Evolutionary conservation across 1,140 invertebrate species (phyloP).

Genomic region (Caenorhabditis brenneri): DNA sequence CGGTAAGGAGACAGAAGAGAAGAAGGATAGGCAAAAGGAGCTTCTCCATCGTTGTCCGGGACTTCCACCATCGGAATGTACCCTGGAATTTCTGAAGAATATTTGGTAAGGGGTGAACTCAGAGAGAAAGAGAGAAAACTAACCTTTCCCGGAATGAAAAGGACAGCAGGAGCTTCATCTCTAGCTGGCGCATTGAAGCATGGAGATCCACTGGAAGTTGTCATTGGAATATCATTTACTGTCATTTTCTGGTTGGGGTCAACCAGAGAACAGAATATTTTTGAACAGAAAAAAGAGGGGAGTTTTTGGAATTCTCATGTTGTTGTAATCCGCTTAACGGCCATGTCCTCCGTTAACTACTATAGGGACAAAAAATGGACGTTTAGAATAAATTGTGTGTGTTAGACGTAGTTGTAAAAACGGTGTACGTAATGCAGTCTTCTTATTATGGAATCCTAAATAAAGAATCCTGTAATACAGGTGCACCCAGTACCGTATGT

Average conservation of each 20-base stretch:
- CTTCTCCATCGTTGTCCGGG: conserved; percentile 52
- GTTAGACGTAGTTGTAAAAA: too few relatives aligned
- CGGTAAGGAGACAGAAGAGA: conserved; percentile 43
- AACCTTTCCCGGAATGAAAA: conserved; percentile 47
- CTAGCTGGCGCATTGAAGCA: conserved; percentile 22
- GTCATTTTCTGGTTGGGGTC: background rate
- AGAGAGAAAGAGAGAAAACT: too few relatives aligned
- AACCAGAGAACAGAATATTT: background rate
- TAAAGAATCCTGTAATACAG: too few relatives aligned
- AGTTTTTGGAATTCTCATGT: background rate
- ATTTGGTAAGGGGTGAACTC: background rate
- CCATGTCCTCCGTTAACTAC: background rate
- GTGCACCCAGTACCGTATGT: too few relatives aligned
- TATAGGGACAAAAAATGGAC: background rate
- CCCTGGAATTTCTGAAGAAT: conserved; percentile 44
- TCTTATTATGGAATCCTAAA: too few relatives aligned
- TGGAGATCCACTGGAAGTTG: background rate
- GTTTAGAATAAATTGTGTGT: too few relatives aligned
- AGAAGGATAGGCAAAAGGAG: conserved; percentile 38
- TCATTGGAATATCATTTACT: background rate
- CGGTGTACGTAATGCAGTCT: too few relatives aligned
- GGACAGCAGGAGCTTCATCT: conserved; percentile 42
- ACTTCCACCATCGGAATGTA: conserved; percentile 49
- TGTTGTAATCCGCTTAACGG: background rate
- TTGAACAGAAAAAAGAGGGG: background rate